Evolutionary conservation across 53 echinoderm and acorn worm genomes (phyloP), one percentile per base, ranked within the genome.

Genomic region (Luidia sarsii): DNA sequence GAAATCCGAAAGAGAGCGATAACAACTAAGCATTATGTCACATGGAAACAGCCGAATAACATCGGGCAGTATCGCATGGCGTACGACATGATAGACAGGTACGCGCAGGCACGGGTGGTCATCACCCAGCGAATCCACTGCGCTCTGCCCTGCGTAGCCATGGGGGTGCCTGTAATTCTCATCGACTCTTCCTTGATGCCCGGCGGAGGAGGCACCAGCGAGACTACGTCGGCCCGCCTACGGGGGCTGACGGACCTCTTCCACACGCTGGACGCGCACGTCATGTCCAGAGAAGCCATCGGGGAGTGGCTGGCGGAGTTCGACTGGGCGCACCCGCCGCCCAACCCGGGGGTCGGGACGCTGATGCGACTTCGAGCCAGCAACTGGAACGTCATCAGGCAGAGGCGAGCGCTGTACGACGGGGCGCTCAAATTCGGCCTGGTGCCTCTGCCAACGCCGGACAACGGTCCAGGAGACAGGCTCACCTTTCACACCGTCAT

Each of bases 61-160:
- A 18, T 70, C 6, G 28, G 18, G 32, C 70, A 50, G 49, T 70
- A 15, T 32, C 49, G 50, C 30, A 0, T 11, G 18, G 70, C 70
- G 0, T 50, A 51, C 19, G 31, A 30, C 23, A 20, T 50, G 30
- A 5, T 70, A 30, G 33, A 70, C 16, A 7, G 13, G 29, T 70
- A 70, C 33, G 49, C 70, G 4, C 4, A 48, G 1, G 70, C 70
- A 14, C 23, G 32, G 4, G 29, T 70, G 29, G 70, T 70, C 5
- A 50, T 70, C 16, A 70, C 70, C 15, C 68, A 67, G 21, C 68
- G 68, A 25, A 14, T 67, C 0, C 68, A 67, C 29, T 43, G 45
- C 29, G 70, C 70, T n/a, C 27, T 70, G 70, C 70, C 70, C 0
- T 70, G 70, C 5, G 49, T 70, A 10, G 70, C 70, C 33, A 48